Evolutionary conservation across 2,797 vertebrate genomes (phyloP), one percentile per base, ranked within the genome.

Genomic region (Pterois miles): DNA sequence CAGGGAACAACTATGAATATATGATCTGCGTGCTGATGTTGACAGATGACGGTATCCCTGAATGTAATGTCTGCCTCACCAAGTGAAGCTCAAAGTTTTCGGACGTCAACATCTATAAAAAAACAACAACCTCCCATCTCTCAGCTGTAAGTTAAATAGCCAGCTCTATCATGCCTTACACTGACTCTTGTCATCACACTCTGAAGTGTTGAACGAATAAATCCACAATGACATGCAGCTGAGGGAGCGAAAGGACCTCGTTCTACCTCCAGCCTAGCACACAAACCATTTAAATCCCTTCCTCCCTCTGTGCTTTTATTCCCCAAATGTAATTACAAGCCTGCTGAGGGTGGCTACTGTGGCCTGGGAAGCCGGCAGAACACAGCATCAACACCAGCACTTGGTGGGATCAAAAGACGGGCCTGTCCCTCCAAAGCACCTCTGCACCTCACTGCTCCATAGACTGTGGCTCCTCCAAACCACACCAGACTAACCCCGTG

Each of bases 281-380:
- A 89, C 80, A 74, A 73, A 74, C 79, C 81, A 70, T 90, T 86
- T 91, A 91, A 93, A 92, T 92, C 88, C 88, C 71, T 83, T 87
- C 84, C 68, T 84, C 86, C 88, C 82, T 83, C 88, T 85, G 76
- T 81, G 89, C 89, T 85, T 91, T 90, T 86, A 90, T 91, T 93
- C 88, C 82, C 62, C 64, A 91, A 88, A 93, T 90, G 89, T 90
- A 94, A 94, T 94, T 93, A 92, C 91, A 92, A 88, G 81, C 89
- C 88, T 92, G 89, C 83, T 86, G 78, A 81, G 86, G 87, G 81
- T 80, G 83, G 85, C 80, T 57, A 65, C 86, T 80, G 86, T 78
- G 89, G 80, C 83, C 75, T 68, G 82, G 82, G 66, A 72, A 80
- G 85, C 67, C 85, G 76, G 80, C 86, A 81, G 81, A 88, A 84